Conservation (phyloP, 2,888 invertebrate species). For the Himalopsyche japonica region DNA sequence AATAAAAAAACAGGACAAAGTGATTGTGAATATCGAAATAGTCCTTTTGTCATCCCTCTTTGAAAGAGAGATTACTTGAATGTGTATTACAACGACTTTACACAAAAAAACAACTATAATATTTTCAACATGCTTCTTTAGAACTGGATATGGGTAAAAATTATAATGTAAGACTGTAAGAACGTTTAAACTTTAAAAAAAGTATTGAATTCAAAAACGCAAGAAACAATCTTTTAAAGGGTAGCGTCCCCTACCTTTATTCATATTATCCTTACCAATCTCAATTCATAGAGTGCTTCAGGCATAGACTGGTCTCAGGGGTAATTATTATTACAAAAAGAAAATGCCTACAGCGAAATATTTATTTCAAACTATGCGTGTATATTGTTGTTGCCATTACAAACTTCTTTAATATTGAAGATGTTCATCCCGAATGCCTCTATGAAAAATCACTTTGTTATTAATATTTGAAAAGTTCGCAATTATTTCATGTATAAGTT, state of each 20-base stretch:
- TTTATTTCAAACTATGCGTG: conserved; percentile 9
- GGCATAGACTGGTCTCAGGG: conserved; percentile 29
- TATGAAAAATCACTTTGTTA: not conserved
- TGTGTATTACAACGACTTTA: too few species aligned
- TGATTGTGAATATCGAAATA: too few species aligned
- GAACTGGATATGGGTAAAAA: too few species aligned
- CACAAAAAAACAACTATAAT: too few species aligned
- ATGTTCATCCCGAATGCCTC: not conserved
- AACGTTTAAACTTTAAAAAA: not conserved
- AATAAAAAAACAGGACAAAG: too few species aligned
- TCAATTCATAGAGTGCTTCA: not conserved
- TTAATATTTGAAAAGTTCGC: not conserved
- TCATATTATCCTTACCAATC: not conserved
- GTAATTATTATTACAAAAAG: conserved; percentile 40
- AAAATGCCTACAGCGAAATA: conserved; percentile 25
- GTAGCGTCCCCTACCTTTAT: not conserved
- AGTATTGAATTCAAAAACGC: not conserved
- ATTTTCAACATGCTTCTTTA: too few species aligned
- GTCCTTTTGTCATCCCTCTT: too few species aligned
- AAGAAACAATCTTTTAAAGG: not conserved
- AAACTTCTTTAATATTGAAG: not conserved
- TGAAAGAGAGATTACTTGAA: too few species aligned
- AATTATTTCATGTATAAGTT: too few species aligned
- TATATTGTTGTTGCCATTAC: not conserved
- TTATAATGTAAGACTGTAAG: too few species aligned